Base-by-base conservation (phyloP, 2,888 invertebrate species). In the Caenorhabditis afra region DNA sequence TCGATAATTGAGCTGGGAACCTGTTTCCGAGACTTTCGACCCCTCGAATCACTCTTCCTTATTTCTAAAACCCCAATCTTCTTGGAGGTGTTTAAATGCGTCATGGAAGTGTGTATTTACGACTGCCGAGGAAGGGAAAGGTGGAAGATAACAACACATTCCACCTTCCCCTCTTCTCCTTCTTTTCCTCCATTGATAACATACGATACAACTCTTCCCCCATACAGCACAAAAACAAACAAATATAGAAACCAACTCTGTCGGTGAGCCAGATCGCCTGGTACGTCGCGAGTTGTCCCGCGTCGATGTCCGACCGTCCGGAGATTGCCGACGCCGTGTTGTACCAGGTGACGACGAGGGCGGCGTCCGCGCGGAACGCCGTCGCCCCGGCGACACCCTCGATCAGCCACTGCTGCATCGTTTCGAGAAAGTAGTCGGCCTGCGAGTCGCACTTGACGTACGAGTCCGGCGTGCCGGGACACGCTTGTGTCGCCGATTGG, bases 311-410 rank as follows among this genome's bases (percentile, higher is more conserved):
- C n/a, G 89, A 87, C 66, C 89, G 68, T 44, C 89, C 89, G 0
- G 89, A 88, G 37, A 89, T 85, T n/a, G 89, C 89, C 10, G 89
- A 88, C 10, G 88, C 89, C 10, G 89, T 90, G 79, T 89, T 89
- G 77, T 87, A 89, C 98, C 97, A 98, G 0, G 97, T 97, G 67
- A 95, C 93, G 75, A 96, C 94, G 74, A 95, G 92, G 2, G 94
- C 95, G 90, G 96, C 96, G 90, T 96, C 95, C 0, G 97, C 96
- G 83, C 94, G 93, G 91, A 97, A 98, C 0, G 94, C 94, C 45
- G 95, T 94, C 0, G 96, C 94, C 0, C 97, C 97, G n/a, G 90
- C 95, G 22, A 97, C 95, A 10, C 96, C 96, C 50, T 81, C 84
- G 11, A 83, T 79, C 41, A 87, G 67, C 79, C 82, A 81, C 37